Percentiles rank a stretch among this genome's conserved stretches.
Evolutionary conservation across 1,140 invertebrate species (phyloP).

Genomic region (Liolophura sinensis): DNA sequence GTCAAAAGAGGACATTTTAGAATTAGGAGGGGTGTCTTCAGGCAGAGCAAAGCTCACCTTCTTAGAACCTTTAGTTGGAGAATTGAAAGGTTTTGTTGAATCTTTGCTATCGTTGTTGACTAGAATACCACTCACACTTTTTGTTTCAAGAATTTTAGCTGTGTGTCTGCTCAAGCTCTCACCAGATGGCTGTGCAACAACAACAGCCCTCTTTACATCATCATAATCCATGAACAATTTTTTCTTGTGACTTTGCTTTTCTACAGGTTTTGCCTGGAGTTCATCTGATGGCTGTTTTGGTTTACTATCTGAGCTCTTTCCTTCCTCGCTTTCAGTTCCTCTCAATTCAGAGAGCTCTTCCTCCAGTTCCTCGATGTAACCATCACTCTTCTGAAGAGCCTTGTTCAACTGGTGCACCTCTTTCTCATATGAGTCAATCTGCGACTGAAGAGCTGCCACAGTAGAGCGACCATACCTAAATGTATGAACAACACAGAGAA

Average conservation of each 20-base stretch:
- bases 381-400: constrained; percentile 53
- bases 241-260: background rate
- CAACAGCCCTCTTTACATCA: too few relatives aligned
- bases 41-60: constrained; percentile 38
- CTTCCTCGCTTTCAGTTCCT: background rate
- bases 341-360: constrained; percentile 26
- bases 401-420: constrained; percentile 49
- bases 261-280: background rate
- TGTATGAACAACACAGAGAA: background rate
- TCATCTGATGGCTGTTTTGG: background rate
- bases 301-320: too few relatives aligned
- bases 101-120: background rate
- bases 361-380: constrained; percentile 52
- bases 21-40: constrained; percentile 5
- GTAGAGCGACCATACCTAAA: constrained; percentile 53
- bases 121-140: too few relatives aligned
- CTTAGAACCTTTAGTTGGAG: constrained; percentile 21
- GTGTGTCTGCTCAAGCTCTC: too few relatives aligned
- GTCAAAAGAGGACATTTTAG: constrained; percentile 38
- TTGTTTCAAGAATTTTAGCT: too few relatives aligned
- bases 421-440: constrained; percentile 50
- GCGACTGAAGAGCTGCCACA: constrained; percentile 51
- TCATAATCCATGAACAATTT: constrained; percentile 2
- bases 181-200: too few relatives aligned
- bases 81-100: constrained; percentile 1